phyloP scores from a whole-genome alignment of 2,888 invertebrate genomes.

The Copidosoma aretas region DNA sequence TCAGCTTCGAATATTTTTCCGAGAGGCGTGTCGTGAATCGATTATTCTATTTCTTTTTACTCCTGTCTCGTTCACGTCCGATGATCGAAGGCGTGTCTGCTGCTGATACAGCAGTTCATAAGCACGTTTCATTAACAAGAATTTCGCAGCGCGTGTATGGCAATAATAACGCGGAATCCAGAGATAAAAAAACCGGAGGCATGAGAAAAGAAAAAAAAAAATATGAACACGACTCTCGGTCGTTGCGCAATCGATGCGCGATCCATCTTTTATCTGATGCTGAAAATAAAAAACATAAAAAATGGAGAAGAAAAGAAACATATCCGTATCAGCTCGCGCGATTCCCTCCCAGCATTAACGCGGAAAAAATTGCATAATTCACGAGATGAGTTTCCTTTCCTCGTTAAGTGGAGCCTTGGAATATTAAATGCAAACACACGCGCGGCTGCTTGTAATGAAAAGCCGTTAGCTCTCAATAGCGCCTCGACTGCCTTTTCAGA shows the following conservation, averaged over 20 bases:
- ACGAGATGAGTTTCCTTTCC: constrained; percentile 27
- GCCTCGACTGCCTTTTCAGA: background rate
- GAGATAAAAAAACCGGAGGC: too few relatives aligned
- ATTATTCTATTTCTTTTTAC: background rate
- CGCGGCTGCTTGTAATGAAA: constrained; percentile 2
- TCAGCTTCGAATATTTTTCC: too few relatives aligned
- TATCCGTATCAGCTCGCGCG: constrained; percentile 18
- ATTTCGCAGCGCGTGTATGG: too few relatives aligned
- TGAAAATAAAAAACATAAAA: too few relatives aligned
- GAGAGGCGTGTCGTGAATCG: too few relatives aligned
- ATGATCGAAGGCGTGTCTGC: background rate
- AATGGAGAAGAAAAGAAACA: constrained; percentile 8
- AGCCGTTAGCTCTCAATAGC: constrained; percentile 16
- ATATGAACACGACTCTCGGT: background rate
- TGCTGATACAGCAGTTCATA: background rate
- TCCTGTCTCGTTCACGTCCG: background rate
- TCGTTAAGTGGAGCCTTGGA: constrained; percentile 32
- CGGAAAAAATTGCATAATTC: constrained; percentile 28
- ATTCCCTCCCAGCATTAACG: constrained; percentile 17
- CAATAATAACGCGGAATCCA: background rate
- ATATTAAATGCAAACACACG: constrained; percentile 24
- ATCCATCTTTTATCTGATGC: constrained; percentile 21
- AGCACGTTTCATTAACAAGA: background rate
- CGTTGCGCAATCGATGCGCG: background rate
- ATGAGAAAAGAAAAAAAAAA: background rate